Evolutionary conservation across 2,113 vertebrate species (phyloP).

Genomic region (Nymphicus hollandicus): DNA sequence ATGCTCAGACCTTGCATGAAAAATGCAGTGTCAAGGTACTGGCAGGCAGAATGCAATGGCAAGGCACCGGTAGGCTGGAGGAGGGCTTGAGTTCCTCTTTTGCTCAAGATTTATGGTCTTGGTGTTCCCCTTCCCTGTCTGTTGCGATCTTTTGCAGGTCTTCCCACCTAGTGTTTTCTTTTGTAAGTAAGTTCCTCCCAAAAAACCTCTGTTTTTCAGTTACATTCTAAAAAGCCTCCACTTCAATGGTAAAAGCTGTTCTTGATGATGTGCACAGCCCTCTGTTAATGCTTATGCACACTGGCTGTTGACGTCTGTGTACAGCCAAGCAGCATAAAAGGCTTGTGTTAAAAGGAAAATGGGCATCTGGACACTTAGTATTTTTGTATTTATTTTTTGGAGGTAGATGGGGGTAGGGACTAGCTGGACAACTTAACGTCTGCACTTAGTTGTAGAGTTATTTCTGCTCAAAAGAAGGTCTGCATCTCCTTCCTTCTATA

Average conservation of each 20-base stretch:
- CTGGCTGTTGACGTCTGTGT: neutral
- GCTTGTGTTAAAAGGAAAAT: neutral
- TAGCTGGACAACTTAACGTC: neutral
- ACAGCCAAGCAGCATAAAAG: neutral
- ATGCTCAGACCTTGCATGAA: neutral
- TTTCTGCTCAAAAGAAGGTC: neutral
- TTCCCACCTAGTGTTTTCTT: neutral
- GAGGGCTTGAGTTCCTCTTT: neutral
- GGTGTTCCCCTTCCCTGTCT: neutral
- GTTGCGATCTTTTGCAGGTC: neutral
- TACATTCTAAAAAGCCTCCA: neutral
- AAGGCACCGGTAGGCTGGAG: neutral
- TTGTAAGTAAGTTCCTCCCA: neutral
- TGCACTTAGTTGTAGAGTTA: neutral
- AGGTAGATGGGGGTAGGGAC: neutral
- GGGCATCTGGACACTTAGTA: neutral
- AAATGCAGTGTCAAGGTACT: neutral
- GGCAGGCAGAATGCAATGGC: neutral
- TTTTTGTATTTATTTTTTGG: neutral
- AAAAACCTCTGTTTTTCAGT: neutral
- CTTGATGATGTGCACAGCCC: neutral
- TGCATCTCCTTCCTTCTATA: neutral
- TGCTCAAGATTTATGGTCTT: neutral
- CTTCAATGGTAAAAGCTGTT: neutral
- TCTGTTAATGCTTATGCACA: neutral